Evolutionary conservation across 2,888 invertebrate species (phyloP).

Genomic region (Xanthorhoe spadicearia): DNA sequence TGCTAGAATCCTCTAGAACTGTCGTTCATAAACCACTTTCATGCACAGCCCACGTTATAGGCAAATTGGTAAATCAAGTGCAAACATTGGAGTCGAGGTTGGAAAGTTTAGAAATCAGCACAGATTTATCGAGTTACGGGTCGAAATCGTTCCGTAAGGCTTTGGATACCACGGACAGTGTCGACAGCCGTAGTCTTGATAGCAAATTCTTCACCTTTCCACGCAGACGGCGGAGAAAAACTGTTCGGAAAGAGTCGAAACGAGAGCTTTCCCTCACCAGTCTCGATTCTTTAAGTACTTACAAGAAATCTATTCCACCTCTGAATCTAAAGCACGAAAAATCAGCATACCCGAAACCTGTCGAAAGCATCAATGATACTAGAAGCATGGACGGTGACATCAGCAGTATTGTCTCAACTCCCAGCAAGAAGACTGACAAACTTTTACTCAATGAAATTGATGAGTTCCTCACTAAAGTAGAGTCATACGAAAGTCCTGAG

Average conservation of each 20-base stretch:
- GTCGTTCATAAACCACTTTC: constrained; percentile 76
- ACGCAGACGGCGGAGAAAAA: constrained; percentile 68
- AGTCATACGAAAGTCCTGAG: constrained; percentile 74
- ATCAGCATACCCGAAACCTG: constrained; percentile 25
- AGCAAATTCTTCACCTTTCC: constrained; percentile 76
- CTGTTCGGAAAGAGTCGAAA: constrained; percentile 50
- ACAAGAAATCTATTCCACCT: constrained; percentile 50
- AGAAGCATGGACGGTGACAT: constrained; percentile 79
- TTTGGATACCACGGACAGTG: constrained; percentile 67
- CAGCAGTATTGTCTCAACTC: constrained; percentile 77
- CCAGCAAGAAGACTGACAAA: constrained; percentile 77
- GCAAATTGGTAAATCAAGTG: constrained; percentile 86
- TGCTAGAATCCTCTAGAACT: constrained; percentile 74
- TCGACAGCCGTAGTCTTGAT: constrained; percentile 65
- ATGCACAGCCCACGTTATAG: constrained; percentile 78
- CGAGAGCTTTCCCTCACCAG: constrained; percentile 68
- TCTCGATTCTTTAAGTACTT: constrained; percentile 57
- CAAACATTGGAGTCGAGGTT: constrained; percentile 85
- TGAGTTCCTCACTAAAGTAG: constrained; percentile 77
- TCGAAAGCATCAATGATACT: constrained; percentile 38
- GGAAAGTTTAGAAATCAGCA: constrained; percentile 72
- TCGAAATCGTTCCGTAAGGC: constrained; percentile 53
- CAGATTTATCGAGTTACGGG: constrained; percentile 60
- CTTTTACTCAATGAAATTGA: constrained; percentile 79
- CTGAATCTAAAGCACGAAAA: constrained; percentile 51